phyloP scores from a whole-genome alignment of 2,888 invertebrate species.

The Cosmia trapezina region DNA sequence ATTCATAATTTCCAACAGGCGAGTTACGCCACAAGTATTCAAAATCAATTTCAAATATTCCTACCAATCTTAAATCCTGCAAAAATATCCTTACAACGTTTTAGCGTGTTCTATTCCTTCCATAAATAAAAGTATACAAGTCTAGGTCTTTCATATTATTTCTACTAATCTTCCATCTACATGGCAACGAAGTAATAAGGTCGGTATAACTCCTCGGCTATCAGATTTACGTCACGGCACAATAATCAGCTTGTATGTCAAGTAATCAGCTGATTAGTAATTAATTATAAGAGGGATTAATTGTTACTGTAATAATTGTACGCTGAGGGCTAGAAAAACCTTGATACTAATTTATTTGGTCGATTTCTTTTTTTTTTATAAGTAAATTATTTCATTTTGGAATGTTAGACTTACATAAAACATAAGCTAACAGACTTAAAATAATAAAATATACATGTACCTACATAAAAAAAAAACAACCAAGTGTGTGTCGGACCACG shows the following conservation, averaged over 20 bases:
- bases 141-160: conserved; percentile 1
- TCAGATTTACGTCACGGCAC: conserved; percentile 23
- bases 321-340: neutral
- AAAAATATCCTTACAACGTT: neutral
- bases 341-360: neutral
- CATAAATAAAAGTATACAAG: conserved; percentile 10
- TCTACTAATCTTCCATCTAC: conserved; percentile 27
- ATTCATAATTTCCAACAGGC: too few relatives aligned
- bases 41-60: neutral
- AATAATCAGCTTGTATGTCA: conserved; percentile 16
- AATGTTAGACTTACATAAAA: too few relatives aligned
- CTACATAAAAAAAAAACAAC: too few relatives aligned
- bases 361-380: neutral
- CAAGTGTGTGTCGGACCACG: too few relatives aligned
- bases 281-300: conserved; percentile 12
- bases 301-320: conserved; percentile 5
- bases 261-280: conserved; percentile 5
- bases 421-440: too few relatives aligned
- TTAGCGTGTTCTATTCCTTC: neutral
- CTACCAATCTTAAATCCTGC: neutral
- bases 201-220: conserved; percentile 1
- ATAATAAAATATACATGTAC: too few relatives aligned
- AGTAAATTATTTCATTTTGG: too few relatives aligned
- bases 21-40: too few relatives aligned
- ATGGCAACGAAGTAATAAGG: conserved; percentile 20